Base-by-base conservation (phyloP, 2,113 vertebrate genomes). In the Ptilonorhynchus violaceus region DNA sequence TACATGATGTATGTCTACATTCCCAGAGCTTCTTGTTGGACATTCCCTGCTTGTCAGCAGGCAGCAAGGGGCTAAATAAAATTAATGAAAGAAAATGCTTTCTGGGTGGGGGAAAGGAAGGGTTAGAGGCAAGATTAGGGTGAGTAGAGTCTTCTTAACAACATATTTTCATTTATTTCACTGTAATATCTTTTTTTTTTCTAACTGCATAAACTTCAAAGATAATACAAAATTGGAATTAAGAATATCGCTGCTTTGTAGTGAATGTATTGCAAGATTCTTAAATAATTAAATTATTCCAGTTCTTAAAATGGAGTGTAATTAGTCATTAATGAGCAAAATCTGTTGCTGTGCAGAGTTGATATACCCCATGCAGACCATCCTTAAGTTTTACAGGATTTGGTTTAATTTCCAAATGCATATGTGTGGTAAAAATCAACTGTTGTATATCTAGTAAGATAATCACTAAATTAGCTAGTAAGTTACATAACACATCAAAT, bases 251-350 rank as follows among this genome's bases (percentile, higher is more conserved):
- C 41, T 92, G 77, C 96, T 98, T 97, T 98, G 97, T 97, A 97
- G 96, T 97, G 92, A 93, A 95, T 74, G 75, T 75, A 91, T 91
- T 93, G 94, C 91, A 95, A 95, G 94, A 94, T 96, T 97, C 94
- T 97, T 97, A 97, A 98, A 97, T 98, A 98, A 98, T 97, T 98
- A 96, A 97, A 97, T 97, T 97, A 97, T 96, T 93, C 78, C 88
- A 92, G 96, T 97, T 96, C 85, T 95, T 96, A 97, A 97, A 97
- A 96, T 94, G 93, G 64, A 97, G 96, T 92, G 90, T 95, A 98
- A 98, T 98, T 97, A 97, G 96, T 95, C 96, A 97, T 97, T 97
- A 98, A 97, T 96, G 96, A 96, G 94, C 73, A 95, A 96, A 94
- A 96, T 93, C 85, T 96, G 93, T 96, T 97, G 92, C 95, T 92